Conservation (phyloP, 2,797 vertebrate genomes). For the Lerista edwardsae region DNA sequence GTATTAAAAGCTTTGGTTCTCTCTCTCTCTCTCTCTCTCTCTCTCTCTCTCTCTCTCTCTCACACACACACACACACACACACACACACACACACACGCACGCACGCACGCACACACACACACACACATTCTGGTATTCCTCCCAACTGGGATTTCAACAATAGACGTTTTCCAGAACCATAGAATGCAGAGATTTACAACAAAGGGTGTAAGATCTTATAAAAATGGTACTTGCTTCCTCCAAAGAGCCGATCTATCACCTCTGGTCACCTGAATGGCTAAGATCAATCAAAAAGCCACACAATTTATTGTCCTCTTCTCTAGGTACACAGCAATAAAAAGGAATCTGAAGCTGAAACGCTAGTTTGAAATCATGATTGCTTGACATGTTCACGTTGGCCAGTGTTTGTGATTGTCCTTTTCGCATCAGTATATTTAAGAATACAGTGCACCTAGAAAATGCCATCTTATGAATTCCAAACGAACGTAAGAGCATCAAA, state of each 20-base stretch:
- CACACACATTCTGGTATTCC: not conserved
- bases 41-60: too few species aligned
- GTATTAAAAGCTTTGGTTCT: slow-evolving; percentile 59
- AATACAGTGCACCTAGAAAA: not conserved
- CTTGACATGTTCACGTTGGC: not conserved
- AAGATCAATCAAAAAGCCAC: slow-evolving; percentile 22
- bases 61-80: too few species aligned
- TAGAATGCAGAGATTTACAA: slow-evolving; percentile 37
- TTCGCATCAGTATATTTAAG: not conserved
- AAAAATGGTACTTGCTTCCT: slow-evolving; percentile 26
- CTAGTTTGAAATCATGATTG: slow-evolving; percentile 5
- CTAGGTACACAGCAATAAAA: not conserved
- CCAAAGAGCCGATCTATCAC: slow-evolving; percentile 40
- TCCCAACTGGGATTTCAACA: slow-evolving; percentile 17
- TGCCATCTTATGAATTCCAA: not conserved
- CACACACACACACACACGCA: too few species aligned
- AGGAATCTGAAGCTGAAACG: not conserved
- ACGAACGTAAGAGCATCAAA: not conserved
- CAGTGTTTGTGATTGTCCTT: not conserved
- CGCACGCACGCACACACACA: too few species aligned
- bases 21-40: too few species aligned
- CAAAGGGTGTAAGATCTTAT: not conserved
- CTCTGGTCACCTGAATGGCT: slow-evolving; percentile 18
- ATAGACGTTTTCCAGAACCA: not conserved
- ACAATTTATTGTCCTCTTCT: slow-evolving; percentile 42